Percentiles rank a stretch among this genome's conserved stretches.
These are phyloP conservation scores for Selene dorsalis DNA, from an alignment of 2,797 vertebrate species.

Conservation along the genomic window DNA sequence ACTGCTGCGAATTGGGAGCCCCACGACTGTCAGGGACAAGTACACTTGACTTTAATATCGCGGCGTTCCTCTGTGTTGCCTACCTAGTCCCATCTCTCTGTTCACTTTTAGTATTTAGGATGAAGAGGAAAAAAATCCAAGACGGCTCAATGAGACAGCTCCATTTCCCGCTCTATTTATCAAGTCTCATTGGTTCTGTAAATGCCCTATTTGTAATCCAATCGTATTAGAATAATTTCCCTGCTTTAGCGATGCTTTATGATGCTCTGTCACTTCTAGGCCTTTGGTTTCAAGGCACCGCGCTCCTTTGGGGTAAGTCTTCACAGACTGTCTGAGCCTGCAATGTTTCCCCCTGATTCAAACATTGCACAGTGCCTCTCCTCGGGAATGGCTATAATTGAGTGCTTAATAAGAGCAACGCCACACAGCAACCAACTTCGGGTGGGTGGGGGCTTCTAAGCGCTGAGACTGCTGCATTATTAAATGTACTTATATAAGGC, in stretches of 20 bases:
- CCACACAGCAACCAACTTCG: slow-evolving; percentile 71
- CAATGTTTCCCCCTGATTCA: slow-evolving; percentile 76
- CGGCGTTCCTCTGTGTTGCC: slow-evolving; percentile 29
- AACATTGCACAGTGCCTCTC: slow-evolving; percentile 74
- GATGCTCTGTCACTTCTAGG: slow-evolving; percentile 57
- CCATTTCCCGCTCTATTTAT: slow-evolving; percentile 61
- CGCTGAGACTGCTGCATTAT: slow-evolving; percentile 76
- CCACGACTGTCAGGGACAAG: slow-evolving; percentile 34
- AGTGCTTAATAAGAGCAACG: slow-evolving; percentile 79
- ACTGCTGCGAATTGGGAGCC: slow-evolving; percentile 27
- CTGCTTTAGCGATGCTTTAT: slow-evolving; percentile 44
- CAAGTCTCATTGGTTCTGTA: slow-evolving; percentile 56
- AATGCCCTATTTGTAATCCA: slow-evolving; percentile 74
- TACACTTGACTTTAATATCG: slow-evolving; percentile 15
- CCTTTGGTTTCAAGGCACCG: slow-evolving; percentile 54
- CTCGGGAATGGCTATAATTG: slow-evolving; percentile 82
- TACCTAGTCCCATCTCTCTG: slow-evolving; percentile 18
- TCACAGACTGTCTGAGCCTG: slow-evolving; percentile 63
- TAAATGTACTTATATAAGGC: slow-evolving; percentile 69
- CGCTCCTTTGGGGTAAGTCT: slow-evolving; percentile 58
- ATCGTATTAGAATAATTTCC: slow-evolving; percentile 62
- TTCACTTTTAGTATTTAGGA: slow-evolving; percentile 53
- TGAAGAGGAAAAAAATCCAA: slow-evolving; percentile 30
- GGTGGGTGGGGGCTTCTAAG: slow-evolving; percentile 43
- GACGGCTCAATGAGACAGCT: slow-evolving; percentile 43